These are phyloP conservation scores for Helobdella robusta DNA, from an alignment of 2,888 invertebrate genomes.

Conservation along the genomic window DNA sequence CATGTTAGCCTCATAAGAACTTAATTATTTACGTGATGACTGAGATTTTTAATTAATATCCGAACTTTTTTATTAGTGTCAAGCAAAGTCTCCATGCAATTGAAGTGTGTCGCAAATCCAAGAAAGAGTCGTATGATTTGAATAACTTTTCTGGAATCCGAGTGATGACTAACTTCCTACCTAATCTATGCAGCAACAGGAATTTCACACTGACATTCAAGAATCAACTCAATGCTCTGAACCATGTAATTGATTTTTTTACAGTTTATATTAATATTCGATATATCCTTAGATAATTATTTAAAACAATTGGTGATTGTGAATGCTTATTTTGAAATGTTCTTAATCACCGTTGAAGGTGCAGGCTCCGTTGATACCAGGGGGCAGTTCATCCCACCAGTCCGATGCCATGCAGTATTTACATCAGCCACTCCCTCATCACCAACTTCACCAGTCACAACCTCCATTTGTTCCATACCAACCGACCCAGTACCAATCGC, in stretches of 20 bases:
- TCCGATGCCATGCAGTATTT: constrained; percentile 44
- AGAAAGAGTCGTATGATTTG: constrained; percentile 40
- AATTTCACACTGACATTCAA: constrained; percentile 76
- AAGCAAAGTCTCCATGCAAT: constrained; percentile 96
- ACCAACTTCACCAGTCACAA: constrained; percentile 21
- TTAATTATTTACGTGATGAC: not conserved
- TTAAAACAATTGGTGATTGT: no score
- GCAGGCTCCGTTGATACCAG: constrained; percentile 1
- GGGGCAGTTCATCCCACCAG: constrained; percentile 21
- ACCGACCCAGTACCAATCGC: constrained; percentile 43
- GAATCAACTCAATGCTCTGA: constrained; percentile 57
- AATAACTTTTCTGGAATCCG: constrained; percentile 41
- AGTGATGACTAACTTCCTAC: constrained; percentile 38
- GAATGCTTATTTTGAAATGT: no score
- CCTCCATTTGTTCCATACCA: constrained; percentile 46
- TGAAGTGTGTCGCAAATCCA: constrained; percentile 64
- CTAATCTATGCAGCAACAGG: constrained; percentile 31
- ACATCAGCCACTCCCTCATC: constrained; percentile 67
- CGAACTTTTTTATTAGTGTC: constrained; percentile 53
- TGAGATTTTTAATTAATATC: not conserved
- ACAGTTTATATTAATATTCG: no score
- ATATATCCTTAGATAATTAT: no score
- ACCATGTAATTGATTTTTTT: constrained; percentile 41
- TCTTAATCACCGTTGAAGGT: not conserved
- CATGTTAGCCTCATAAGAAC: constrained; percentile 54